Base-by-base conservation (phyloP, 1,140 invertebrate species). In the Phocides pigmalion region DNA sequence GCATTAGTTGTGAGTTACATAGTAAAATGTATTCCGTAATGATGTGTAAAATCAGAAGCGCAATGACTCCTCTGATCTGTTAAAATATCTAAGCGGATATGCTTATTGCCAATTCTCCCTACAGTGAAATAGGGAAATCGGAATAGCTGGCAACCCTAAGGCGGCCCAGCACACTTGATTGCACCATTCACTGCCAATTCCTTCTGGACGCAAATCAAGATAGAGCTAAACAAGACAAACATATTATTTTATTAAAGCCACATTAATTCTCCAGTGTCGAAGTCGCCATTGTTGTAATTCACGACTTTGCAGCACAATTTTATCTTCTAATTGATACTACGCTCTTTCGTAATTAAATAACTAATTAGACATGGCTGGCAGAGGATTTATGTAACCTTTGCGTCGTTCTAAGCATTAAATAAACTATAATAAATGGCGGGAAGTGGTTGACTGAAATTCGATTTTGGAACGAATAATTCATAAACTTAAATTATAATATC, bases 161-260 rank as follows among this genome's bases (percentile, higher is more conserved):
- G 15, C 41, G 46, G 22, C 19, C 28, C 17, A 53, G 39, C 41
- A 14, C 56, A 59, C 56, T 58, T 59, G 42, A 47, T 59, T 59
- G 44, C 42, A 47, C 42, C 56, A 59, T 59, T 59, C 56, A 47
- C 42, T 47, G 56, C 42, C 56, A 47, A 59, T 59, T 59, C 44
- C 56, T 59, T 35, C 56, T 37, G 42, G 25, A 47, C 56, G 28
- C 44, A 47, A 59, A 59, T 59, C 56, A 59, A 59, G 56, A 59
- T 59, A 59, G 44, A 19, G 16, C 44, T 17, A 35, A 37, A 20
- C 28, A 35, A 54, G 51, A 59, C 42, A 20, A 59, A 59, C 44
- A 47, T 61, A 61, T 61, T 61, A 61, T 61, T 61, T 61, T 61
- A 61, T 61, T 47, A 61, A 61, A 49, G 42, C n/a, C 44, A 49